A percentile compares a stretch with the other conserved stretches of the same genome.
These are phyloP conservation scores for Anguilla obscura DNA, from an alignment of 2,797 vertebrate species.

Conservation along the genomic window DNA sequence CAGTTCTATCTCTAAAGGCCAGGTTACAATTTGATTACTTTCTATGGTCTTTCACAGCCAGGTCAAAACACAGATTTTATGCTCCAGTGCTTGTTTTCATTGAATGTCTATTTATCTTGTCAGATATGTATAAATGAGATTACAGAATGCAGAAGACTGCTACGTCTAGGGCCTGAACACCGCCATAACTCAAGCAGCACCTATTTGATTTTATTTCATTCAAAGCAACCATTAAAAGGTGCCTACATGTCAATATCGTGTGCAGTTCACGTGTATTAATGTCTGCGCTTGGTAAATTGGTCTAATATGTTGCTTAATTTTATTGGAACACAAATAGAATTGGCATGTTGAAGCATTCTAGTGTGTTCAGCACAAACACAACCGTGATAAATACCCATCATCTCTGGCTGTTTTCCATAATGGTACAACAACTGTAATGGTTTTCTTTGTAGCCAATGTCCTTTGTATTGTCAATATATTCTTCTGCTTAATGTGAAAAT, in stretches of 20 bases:
- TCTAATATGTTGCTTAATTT: neutral
- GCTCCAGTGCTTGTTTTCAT: constrained; percentile 61
- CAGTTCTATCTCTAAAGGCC: constrained; percentile 37
- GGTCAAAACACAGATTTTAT: constrained; percentile 21
- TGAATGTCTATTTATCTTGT: constrained; percentile 68
- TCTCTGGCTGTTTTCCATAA: neutral
- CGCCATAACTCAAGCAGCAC: constrained; percentile 39
- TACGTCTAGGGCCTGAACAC: constrained; percentile 35
- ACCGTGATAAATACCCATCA: neutral
- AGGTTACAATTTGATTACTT: constrained; percentile 33
- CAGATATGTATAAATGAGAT: constrained; percentile 67
- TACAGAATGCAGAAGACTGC: constrained; percentile 52
- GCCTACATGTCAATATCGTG: neutral
- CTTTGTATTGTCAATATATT: neutral
- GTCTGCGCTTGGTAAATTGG: constrained; percentile 26
- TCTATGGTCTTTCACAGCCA: constrained; percentile 33
- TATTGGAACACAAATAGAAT: constrained; percentile 35
- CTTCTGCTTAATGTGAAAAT: neutral
- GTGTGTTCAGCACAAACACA: neutral
- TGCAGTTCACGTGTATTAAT: neutral
- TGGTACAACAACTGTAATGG: neutral
- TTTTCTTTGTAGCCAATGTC: neutral
- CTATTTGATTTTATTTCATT: constrained; percentile 43
- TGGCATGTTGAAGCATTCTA: constrained; percentile 35
- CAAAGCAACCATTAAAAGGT: constrained; percentile 24